phyloP scores from a whole-genome alignment of 64 coral and sea anemone species.

The Orbicella faveolata region DNA sequence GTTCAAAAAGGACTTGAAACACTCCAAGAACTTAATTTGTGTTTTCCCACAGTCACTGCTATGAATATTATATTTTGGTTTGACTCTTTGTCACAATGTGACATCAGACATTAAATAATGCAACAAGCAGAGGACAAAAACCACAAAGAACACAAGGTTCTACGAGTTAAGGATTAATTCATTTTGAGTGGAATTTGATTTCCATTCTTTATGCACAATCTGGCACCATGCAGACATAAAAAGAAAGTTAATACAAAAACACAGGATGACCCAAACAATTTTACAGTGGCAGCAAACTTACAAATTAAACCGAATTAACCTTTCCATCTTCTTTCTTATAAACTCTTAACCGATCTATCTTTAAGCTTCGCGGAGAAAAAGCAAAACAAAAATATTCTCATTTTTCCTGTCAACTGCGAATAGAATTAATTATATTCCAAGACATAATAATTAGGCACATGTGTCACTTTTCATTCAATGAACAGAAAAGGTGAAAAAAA shows the following conservation, averaged over 20 bases:
- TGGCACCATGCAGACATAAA: conserved; percentile 22
- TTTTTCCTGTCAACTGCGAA: conserved; percentile 2
- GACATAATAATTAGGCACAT: conserved; percentile 20
- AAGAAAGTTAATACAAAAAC: conserved; percentile 5
- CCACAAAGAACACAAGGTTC: conserved; percentile 18
- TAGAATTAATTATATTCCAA: neutral
- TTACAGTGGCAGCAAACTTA: neutral
- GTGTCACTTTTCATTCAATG: conserved; percentile 35
- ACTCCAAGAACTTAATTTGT: conserved; percentile 1
- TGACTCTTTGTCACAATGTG: neutral
- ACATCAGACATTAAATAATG: neutral
- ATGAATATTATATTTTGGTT: neutral
- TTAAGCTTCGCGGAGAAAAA: neutral
- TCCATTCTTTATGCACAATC: conserved; percentile 11
- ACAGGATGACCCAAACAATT: conserved; percentile 24
- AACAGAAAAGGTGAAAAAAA: conserved; percentile 23
- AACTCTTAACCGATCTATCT: neutral
- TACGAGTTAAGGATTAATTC: conserved; percentile 6
- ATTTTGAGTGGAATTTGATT: neutral
- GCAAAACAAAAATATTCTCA: conserved; percentile 10
- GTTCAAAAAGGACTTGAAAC: neutral
- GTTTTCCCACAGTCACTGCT: neutral
- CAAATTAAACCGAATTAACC: neutral
- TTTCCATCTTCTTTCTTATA: neutral
- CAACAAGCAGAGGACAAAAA: conserved; percentile 17